Evolutionary conservation across 2,888 invertebrate genomes (phyloP), one percentile per base, ranked within the genome.

Genomic region (Drosophila subquinaria): DNA sequence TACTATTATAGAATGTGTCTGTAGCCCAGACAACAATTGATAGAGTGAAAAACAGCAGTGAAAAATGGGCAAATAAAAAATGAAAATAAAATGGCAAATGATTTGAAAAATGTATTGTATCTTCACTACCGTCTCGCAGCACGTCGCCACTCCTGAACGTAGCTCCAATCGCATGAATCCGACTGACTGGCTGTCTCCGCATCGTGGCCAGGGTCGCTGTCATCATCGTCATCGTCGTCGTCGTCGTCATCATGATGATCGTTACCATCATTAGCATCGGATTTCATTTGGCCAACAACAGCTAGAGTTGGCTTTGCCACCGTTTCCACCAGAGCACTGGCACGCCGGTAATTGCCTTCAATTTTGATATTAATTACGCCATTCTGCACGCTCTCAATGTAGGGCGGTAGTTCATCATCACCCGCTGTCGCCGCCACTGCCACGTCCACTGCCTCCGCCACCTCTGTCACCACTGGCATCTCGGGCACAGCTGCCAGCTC

Each of bases 91-190:
- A 69, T 79, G 67, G 75, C 59, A 82, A 79, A 79, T 82, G 64
- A 82, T 79, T 82, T 79, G 74, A 74, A 63, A 65, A 30, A 30
- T 8, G 30, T 30, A 30, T 30, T 30, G 30, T 71, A 63, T 84
- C 88, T 83, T 80, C 77, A 82, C 78, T 82, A 84, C 84, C 84
- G 90, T 84, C 83, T 76, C 45, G 86, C 84, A 20, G 86, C 84
- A 40, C 84, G 82, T 89, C 96, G 94, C 96, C 96, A 96, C 89
- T 95, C 95, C 92, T 96, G 96, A 53, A 96, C 95, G 91, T 95
- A 96, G 90, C 96, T 95, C 96, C 96, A 96, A 91, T 96, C 96
- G 73, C 95, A 95, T 75, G 94, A 93, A 85, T 93, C 94, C 73
- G 92, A 93, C 70, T 66, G 91, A 92, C 81, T 81, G 63, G 76